A percentile compares a stretch with the other conserved stretches of the same genome.
phyloP scores from a whole-genome alignment of 2,888 invertebrate genomes.

The Microctonus hyperodae region DNA sequence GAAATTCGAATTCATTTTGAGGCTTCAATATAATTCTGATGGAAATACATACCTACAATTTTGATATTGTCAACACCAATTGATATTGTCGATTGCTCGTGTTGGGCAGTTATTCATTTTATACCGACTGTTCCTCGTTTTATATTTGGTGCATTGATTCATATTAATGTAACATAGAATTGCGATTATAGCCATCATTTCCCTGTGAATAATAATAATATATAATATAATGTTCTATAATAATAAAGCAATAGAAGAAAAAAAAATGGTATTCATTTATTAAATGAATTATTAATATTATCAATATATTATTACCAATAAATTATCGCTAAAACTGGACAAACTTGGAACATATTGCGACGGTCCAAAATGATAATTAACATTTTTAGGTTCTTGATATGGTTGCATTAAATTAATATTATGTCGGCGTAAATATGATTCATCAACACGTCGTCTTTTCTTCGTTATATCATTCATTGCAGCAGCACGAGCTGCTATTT shows the following conservation, averaged over 20 bases:
- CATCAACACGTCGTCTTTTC: slow-evolving; percentile 43
- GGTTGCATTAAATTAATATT: slow-evolving; percentile 47
- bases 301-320: no score
- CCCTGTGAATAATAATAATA: slow-evolving; percentile 20
- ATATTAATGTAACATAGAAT: slow-evolving; percentile 40
- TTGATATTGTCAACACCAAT: slow-evolving; percentile 27
- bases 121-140: slow-evolving; percentile 22
- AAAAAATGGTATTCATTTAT: background rate
- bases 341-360: slow-evolving; percentile 48
- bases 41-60: slow-evolving; percentile 20
- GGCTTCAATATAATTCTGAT: background rate
- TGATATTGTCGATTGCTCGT: slow-evolving; percentile 37
- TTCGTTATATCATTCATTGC: slow-evolving; percentile 71
- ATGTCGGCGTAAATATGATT: slow-evolving; percentile 44
- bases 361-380: slow-evolving; percentile 47
- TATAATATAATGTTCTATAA: background rate
- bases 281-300: background rate
- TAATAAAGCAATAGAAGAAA: background rate
- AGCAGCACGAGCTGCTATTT: slow-evolving; percentile 71
- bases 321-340: slow-evolving; percentile 46
- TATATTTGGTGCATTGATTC: slow-evolving; percentile 21
- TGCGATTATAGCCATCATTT: slow-evolving; percentile 37
- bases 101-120: slow-evolving; percentile 40
- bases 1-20: background rate
- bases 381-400: slow-evolving; percentile 44